These are phyloP conservation scores for Bactericera cockerelli DNA, from an alignment of 1,140 invertebrate species.

Conservation along the genomic window DNA sequence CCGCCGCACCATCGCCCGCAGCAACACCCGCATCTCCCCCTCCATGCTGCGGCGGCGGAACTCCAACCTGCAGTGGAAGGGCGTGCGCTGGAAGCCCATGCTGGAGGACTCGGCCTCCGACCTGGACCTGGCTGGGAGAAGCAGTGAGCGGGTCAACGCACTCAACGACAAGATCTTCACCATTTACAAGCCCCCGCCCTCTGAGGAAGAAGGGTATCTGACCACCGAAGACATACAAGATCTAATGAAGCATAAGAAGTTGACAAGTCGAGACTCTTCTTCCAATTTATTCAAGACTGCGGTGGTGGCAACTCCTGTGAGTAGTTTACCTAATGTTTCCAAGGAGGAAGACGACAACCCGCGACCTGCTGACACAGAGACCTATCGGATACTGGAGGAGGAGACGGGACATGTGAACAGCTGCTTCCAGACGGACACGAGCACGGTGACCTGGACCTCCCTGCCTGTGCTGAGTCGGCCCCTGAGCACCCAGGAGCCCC, in stretches of 20 bases:
- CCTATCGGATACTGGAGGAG: background rate
- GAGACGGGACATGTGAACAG: background rate
- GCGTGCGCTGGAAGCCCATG: conserved; percentile 1
- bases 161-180: background rate
- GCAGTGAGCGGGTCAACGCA: background rate
- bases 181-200: background rate
- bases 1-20: background rate
- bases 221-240: background rate
- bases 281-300: background rate
- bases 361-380: background rate
- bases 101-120: background rate
- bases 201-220: background rate
- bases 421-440: background rate
- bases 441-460: background rate
- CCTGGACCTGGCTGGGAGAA: background rate
- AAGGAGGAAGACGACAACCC: background rate
- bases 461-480: background rate
- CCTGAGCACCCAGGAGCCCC: background rate
- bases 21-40: background rate
- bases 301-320: background rate
- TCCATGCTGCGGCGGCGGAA: background rate
- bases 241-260: background rate
- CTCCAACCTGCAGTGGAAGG: background rate
- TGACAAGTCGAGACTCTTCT: background rate
- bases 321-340: background rate